Conservation (phyloP, 2,888 invertebrate species). For the Syritta pipiens region DNA sequence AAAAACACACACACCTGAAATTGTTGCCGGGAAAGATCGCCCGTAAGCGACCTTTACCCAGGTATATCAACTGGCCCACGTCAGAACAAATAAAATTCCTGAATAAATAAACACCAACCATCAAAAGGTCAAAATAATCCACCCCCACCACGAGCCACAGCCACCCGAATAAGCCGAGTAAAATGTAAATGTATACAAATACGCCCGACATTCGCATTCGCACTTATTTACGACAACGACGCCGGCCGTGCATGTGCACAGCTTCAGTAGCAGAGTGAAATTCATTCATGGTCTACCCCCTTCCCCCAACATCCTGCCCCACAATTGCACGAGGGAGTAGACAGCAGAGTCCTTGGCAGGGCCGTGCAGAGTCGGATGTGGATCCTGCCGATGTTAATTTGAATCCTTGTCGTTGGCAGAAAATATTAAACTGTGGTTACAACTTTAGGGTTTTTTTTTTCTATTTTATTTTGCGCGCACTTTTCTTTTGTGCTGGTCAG, state of each 20-base stretch:
- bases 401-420: constrained; percentile 57
- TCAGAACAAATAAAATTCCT: no score
- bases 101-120: neutral
- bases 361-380: no score
- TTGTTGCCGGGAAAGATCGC: no score
- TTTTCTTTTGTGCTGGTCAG: no score
- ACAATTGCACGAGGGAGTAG: neutral
- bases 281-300: constrained; percentile 11
- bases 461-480: no score
- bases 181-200: neutral
- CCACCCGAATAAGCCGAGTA: neutral
- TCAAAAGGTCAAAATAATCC: neutral
- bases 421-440: constrained; percentile 64
- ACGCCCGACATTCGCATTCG: constrained; percentile 2
- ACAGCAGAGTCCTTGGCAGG: neutral
- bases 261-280: constrained; percentile 12
- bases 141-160: neutral
- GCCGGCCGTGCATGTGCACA: neutral
- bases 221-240: constrained; percentile 4
- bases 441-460: no score
- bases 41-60: no score
- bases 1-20: no score
- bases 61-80: no score
- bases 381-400: constrained; percentile 55
- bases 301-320: neutral